Evolutionary conservation across 2,888 invertebrate species (phyloP), one percentile per base, ranked within the genome.

Genomic region (Arenicola marina): DNA sequence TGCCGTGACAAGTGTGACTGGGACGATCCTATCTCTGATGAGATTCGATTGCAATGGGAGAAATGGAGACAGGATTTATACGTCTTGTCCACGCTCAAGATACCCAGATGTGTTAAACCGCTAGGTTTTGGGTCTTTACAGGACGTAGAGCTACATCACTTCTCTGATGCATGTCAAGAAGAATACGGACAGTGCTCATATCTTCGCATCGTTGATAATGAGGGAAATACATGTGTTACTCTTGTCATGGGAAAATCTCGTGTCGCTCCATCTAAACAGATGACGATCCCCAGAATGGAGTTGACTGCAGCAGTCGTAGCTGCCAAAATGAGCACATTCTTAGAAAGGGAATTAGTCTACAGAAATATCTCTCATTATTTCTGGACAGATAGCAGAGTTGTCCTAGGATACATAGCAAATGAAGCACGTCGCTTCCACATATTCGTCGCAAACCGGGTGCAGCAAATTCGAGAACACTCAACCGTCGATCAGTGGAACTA

Each of bases 361-460:
- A 15, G 11, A 24, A 7, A 7, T 7, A 31, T 15, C 24, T 11
- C 29, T 32, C 7, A 18, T 53, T 11, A 11, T 7, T 53, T 38
- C 57, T 73, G 67, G 69, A 71, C 69, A 21, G 73, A 74, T 44
- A 62, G 58, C 2, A 48, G 48, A 24, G 64, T 71, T 1, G 71
- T 73, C 2, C 55, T 72, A 15, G 69, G 70, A 4, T 73, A 73
- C 53, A 68, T 73, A 4, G 55, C 43, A 4, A 74, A 73, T 54
- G 69, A 68, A 18, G 58, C 67, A 2, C 46, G 62, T 15, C 29
- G 72, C 7, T 73, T 73, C 38, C 72, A 71, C 11, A 61, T 67
- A 0, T 74, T 66, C 56, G 72, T 75, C 21, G 70, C 70, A 1
- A 75, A 73, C 60, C 44, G 73, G 18, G 65, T 75, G 4, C 67